Conservation (phyloP, 2,888 invertebrate genomes). For the Ypsolopha sequella region DNA sequence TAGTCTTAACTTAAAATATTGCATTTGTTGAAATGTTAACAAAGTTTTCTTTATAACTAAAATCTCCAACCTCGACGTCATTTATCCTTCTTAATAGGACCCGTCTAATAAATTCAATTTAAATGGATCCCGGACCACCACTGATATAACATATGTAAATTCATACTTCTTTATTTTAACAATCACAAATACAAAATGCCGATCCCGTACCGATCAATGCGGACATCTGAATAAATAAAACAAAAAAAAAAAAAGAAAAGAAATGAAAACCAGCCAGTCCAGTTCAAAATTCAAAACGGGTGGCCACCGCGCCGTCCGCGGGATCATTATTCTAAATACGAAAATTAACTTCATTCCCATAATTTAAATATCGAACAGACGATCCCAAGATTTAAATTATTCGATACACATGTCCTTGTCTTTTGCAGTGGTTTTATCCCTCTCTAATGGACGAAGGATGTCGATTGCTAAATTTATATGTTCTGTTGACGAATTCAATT, state of each 20-base stretch:
- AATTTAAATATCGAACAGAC: conserved; percentile 57
- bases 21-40: neutral
- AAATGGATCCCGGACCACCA: conserved; percentile 58
- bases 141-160: conserved; percentile 69
- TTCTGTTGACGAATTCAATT: conserved; percentile 53
- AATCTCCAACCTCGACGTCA: conserved; percentile 47
- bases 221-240: conserved; percentile 32
- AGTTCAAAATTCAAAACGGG: conserved; percentile 56
- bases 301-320: conserved; percentile 56
- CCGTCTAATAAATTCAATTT: conserved; percentile 68
- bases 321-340: conserved; percentile 63
- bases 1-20: neutral
- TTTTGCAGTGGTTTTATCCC: conserved; percentile 18
- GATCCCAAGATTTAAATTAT: conserved; percentile 20
- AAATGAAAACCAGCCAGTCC: conserved; percentile 26
- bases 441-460: conserved; percentile 42
- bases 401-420: conserved; percentile 10
- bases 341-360: conserved; percentile 68
- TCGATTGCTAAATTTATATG: conserved; percentile 52
- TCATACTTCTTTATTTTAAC: conserved; percentile 66
- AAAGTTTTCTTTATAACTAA: conserved; percentile 12
- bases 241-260: conserved; percentile 28
- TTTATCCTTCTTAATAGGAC: conserved; percentile 38
- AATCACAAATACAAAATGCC: conserved; percentile 58
- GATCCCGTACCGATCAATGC: conserved; percentile 48